A percentile compares a stretch with the other conserved stretches of the same genome.
Evolutionary conservation across 2,888 invertebrate genomes (phyloP).

Genomic region (Biston stratarius): DNA sequence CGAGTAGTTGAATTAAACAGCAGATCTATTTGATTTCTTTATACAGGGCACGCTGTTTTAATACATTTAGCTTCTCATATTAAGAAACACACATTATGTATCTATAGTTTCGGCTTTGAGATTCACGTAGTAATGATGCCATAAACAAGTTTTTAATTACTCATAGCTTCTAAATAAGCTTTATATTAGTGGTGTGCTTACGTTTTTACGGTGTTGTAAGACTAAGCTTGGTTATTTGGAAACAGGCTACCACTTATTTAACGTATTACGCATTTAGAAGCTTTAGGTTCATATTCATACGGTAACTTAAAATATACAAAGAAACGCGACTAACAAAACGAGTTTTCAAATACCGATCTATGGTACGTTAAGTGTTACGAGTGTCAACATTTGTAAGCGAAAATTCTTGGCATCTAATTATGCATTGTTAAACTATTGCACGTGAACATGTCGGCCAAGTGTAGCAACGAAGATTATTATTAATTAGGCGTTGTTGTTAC

Average conservation of each 20-base stretch:
- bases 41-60: too few species aligned
- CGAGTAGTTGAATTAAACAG: too few species aligned
- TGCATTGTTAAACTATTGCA: slow-evolving; percentile 54
- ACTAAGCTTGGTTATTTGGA: slow-evolving; percentile 1
- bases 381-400: slow-evolving; percentile 45
- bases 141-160: too few species aligned
- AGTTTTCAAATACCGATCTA: slow-evolving; percentile 40
- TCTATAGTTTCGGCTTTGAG: background rate
- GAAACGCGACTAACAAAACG: slow-evolving; percentile 24
- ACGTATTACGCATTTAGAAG: slow-evolving; percentile 18
- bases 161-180: too few species aligned
- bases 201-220: background rate
- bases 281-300: slow-evolving; percentile 19
- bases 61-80: too few species aligned
- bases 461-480: slow-evolving; percentile 60
- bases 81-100: too few species aligned
- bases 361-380: slow-evolving; percentile 42
- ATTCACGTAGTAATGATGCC: background rate
- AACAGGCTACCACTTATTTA: slow-evolving; percentile 7
- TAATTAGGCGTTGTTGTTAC: slow-evolving; percentile 64
- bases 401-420: slow-evolving; percentile 63
- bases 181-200: too few species aligned
- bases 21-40: too few species aligned
- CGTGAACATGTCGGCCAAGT: slow-evolving; percentile 52
- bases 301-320: slow-evolving; percentile 14